Percentiles rank a stretch among this genome's conserved stretches.
phyloP scores from a whole-genome alignment of 2,113 vertebrate species.

The Albula goreensis region DNA sequence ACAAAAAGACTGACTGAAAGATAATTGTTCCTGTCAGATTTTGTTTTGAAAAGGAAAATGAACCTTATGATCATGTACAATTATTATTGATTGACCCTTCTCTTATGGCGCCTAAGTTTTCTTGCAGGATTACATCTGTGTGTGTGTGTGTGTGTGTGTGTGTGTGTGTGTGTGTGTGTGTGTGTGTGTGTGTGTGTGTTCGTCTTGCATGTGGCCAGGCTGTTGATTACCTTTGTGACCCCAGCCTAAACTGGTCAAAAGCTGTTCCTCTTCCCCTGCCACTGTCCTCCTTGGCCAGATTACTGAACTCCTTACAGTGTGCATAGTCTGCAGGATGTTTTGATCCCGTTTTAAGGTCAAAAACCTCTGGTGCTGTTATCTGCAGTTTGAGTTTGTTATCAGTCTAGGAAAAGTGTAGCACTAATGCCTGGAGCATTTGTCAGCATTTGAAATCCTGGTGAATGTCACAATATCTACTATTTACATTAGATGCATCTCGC shows the following conservation, averaged over 20 bases:
- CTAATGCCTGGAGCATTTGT: too few species aligned
- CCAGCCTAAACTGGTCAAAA: background rate
- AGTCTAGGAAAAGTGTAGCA: background rate
- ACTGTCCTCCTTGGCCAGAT: background rate
- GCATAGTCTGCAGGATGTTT: background rate
- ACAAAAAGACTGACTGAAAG: background rate
- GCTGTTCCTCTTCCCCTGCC: background rate
- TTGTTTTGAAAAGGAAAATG: too few species aligned
- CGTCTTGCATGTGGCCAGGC: too few species aligned
- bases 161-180: background rate
- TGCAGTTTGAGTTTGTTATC: background rate
- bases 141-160: background rate
- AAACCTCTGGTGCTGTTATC: background rate
- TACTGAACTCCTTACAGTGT: background rate
- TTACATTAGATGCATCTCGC: too few species aligned
- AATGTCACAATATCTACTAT: too few species aligned
- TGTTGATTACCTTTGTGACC: background rate
- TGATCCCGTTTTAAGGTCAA: background rate
- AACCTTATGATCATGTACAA: too few species aligned
- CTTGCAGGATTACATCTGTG: too few species aligned
- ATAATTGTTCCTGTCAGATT: too few species aligned
- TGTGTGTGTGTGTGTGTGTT: too few species aligned
- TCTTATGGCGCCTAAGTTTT: too few species aligned
- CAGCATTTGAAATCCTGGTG: background rate
- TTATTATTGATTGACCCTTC: too few species aligned